These are phyloP conservation scores for Parthenolecanium corni DNA, from an alignment of 2,888 invertebrate genomes.

Conservation along the genomic window DNA sequence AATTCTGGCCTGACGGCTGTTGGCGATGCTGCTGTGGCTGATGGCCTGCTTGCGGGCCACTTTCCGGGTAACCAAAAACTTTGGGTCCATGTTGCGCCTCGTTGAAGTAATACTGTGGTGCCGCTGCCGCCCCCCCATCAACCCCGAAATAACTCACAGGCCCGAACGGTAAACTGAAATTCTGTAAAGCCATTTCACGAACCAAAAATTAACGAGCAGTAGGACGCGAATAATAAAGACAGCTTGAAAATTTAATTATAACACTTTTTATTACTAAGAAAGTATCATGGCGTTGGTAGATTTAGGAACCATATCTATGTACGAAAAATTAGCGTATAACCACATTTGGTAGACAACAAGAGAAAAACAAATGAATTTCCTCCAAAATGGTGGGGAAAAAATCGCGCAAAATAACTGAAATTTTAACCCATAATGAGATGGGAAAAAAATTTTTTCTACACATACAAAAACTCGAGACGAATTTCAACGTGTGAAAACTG, in stretches of 20 bases:
- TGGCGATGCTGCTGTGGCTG: constrained; percentile 5
- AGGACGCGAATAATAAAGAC: neutral
- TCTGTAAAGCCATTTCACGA: constrained; percentile 30
- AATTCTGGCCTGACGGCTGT: neutral
- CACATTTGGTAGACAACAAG: neutral
- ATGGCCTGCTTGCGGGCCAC: neutral
- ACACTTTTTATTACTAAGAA: constrained; percentile 15
- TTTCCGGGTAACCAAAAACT: neutral
- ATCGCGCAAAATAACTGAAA: no score
- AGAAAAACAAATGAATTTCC: constrained; percentile 3
- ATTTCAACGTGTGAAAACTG: constrained; percentile 6
- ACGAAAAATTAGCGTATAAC: no score
- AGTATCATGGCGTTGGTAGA: neutral
- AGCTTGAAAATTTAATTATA: neutral
- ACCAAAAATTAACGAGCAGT: constrained; percentile 12
- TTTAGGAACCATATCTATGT: neutral
- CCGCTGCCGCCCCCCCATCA: neutral
- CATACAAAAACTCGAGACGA: no score
- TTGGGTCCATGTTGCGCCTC: neutral
- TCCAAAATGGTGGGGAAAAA: neutral
- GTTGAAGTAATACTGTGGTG: constrained; percentile 8
- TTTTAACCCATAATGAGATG: constrained; percentile 13
- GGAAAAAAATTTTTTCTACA: constrained; percentile 8
- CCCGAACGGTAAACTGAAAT: constrained; percentile 30
- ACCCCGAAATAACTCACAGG: constrained; percentile 29